Conservation (phyloP, 2,888 invertebrate species). For the Lepetodrilus schrolli region DNA sequence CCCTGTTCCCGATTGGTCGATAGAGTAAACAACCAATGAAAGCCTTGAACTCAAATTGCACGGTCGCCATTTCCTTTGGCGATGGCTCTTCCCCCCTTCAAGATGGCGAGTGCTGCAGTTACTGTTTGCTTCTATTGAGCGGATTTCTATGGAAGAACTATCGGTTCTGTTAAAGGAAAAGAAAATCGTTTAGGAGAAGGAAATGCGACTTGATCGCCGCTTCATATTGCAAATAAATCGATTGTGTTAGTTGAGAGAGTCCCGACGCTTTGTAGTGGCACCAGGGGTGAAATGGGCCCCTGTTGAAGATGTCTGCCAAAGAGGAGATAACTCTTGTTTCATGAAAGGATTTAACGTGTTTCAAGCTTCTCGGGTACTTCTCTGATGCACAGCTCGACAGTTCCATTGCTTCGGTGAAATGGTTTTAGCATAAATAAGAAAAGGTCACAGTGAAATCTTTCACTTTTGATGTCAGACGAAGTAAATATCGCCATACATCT, state of each 20-base stretch:
- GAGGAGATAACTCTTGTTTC: no score
- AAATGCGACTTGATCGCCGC: slow-evolving; percentile 26
- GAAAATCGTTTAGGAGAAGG: slow-evolving; percentile 26
- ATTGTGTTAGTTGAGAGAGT: background rate
- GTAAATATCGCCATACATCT: no score
- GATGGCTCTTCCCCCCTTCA: background rate
- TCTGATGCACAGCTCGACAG: no score
- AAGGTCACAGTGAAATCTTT: no score
- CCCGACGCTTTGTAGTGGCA: background rate
- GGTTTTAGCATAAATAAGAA: no score
- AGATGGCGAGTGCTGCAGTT: background rate
- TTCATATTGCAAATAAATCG: slow-evolving; percentile 26
- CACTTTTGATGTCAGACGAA: no score
- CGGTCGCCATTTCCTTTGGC: slow-evolving; percentile 26
- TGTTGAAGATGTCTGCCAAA: background rate
- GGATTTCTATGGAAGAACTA: slow-evolving; percentile 13
- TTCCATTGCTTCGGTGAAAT: no score
- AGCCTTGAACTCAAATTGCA: slow-evolving; percentile 27
- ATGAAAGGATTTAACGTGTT: no score
- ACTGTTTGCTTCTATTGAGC: slow-evolving; percentile 24
- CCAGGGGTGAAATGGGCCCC: background rate
- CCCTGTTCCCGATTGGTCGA: slow-evolving; percentile 21
- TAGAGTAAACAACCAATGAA: slow-evolving; percentile 25
- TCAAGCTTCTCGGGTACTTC: no score
- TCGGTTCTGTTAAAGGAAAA: slow-evolving; percentile 25